Conservation (phyloP, 2,888 invertebrate genomes). For the Caradrina clavipalpis region DNA sequence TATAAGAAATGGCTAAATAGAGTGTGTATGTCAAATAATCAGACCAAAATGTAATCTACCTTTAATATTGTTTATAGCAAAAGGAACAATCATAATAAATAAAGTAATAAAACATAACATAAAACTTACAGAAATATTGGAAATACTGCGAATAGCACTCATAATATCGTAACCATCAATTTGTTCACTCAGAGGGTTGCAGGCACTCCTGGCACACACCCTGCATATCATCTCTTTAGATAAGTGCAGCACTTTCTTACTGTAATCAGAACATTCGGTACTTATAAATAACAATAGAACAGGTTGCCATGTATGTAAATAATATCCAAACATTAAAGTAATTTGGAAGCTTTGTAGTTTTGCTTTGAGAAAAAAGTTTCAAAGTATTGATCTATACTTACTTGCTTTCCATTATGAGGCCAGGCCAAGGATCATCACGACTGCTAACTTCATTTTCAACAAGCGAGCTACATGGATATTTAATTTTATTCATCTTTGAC, state of each 20-base stretch:
- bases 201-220: constrained; percentile 83
- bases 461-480: constrained; percentile 69
- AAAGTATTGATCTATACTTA: constrained; percentile 60
- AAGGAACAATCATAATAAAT: not conserved
- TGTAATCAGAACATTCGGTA: constrained; percentile 54
- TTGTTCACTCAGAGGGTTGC: constrained; percentile 80
- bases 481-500: constrained; percentile 78
- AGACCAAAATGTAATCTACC: not conserved
- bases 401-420: constrained; percentile 74
- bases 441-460: constrained; percentile 69
- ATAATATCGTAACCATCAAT: constrained; percentile 82
- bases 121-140: constrained; percentile 83
- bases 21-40: not conserved
- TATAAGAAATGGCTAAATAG: not conserved
- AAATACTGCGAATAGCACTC: constrained; percentile 81
- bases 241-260: constrained; percentile 74
- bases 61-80: not conserved
- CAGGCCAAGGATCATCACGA: constrained; percentile 82
- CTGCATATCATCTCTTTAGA: constrained; percentile 84
- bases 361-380: not conserved
- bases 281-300: not conserved
- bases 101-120: not conserved
- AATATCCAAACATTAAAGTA: not conserved
- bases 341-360: not conserved
- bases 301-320: not conserved